These are phyloP conservation scores for Onychomys torridus DNA, from an alignment of 2,797 vertebrate genomes.

Conservation along the genomic window DNA sequence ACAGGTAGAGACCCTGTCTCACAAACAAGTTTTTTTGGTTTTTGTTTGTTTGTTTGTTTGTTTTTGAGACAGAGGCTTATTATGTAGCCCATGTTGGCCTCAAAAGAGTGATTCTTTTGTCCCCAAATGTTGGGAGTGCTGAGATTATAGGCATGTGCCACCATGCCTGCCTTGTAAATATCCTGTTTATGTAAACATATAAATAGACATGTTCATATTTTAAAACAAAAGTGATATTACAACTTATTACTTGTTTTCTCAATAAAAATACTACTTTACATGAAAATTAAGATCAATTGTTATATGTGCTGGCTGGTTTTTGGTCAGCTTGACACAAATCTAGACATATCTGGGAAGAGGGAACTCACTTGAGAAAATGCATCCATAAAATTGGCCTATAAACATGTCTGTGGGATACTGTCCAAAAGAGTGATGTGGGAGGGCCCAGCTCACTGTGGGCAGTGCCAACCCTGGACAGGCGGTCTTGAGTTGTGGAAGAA, in stretches of 20 bases:
- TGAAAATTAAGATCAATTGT: slow-evolving; percentile 51
- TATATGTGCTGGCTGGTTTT: neutral
- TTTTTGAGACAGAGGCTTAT: neutral
- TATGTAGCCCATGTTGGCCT: neutral
- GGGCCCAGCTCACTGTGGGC: neutral
- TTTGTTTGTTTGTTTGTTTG: no score
- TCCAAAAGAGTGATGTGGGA: neutral
- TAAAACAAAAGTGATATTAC: slow-evolving; percentile 37
- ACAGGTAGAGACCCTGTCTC: neutral
- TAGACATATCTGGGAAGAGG: neutral
- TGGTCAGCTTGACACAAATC: neutral
- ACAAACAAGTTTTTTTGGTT: no score
- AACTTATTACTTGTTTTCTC: slow-evolving; percentile 19
- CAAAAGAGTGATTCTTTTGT: neutral
- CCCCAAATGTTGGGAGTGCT: neutral
- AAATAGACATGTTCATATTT: neutral
- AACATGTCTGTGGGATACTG: neutral
- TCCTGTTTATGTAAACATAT: neutral
- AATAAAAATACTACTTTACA: neutral
- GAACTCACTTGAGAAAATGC: neutral
- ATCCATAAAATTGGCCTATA: neutral
- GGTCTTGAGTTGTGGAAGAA: neutral
- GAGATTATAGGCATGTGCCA: neutral
- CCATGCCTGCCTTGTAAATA: neutral
- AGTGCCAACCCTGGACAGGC: neutral